Conservation (phyloP, 2,113 vertebrate genomes). For the Corvus moneduloides region DNA sequence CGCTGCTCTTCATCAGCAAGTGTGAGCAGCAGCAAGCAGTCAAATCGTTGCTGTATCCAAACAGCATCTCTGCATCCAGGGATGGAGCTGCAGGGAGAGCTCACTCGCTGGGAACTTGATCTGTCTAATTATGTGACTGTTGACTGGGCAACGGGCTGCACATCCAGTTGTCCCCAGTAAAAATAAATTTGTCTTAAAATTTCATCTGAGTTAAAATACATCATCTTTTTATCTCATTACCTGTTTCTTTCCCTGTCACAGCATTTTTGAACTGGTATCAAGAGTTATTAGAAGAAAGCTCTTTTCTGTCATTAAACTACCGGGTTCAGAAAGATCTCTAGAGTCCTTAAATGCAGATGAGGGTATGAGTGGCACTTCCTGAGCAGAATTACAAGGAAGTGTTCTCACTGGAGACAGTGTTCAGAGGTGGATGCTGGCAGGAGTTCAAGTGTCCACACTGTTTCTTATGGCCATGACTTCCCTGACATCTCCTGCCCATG, state of each 20-base stretch:
- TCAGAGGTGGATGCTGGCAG: constrained; percentile 46
- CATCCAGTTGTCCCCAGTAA: background rate
- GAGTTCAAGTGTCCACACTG: constrained; percentile 55
- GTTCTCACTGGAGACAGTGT: constrained; percentile 47
- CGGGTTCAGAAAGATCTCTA: background rate
- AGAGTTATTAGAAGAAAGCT: background rate
- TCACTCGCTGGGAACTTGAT: background rate
- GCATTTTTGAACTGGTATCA: background rate
- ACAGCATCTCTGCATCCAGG: background rate
- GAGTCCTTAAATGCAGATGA: background rate
- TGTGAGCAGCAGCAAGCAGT: constrained; percentile 21
- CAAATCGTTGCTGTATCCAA: background rate
- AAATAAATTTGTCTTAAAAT: constrained; percentile 1
- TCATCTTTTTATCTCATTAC: background rate
- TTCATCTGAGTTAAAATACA: background rate
- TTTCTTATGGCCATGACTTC: constrained; percentile 58
- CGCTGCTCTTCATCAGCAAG: background rate
- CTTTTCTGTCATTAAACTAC: background rate
- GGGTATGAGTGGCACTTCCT: background rate
- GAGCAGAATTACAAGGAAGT: constrained; percentile 48
- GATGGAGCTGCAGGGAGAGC: background rate
- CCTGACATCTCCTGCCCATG: constrained; percentile 35
- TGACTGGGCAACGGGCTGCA: background rate
- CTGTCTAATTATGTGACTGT: background rate
- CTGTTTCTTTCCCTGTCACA: background rate